These are phyloP conservation scores for Reinhardtius hippoglossoides DNA, from an alignment of 2,113 vertebrate genomes.

Conservation along the genomic window DNA sequence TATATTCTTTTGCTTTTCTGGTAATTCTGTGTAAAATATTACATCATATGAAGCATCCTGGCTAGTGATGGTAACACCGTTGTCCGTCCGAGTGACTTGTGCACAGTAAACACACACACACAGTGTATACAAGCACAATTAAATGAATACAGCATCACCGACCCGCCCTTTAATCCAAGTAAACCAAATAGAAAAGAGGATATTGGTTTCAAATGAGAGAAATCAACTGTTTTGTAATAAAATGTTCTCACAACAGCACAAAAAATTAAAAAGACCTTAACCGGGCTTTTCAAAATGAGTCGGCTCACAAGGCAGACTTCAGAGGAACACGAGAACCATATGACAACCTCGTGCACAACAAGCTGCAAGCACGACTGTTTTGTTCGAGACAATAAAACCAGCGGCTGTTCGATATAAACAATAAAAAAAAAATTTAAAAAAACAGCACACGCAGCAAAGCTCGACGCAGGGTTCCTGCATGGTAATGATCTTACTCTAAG, in stretches of 20 bases:
- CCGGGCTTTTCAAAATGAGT: slow-evolving; percentile 45
- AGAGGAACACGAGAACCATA: slow-evolving; percentile 23
- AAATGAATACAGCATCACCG: too few species aligned
- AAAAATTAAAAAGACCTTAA: slow-evolving; percentile 2
- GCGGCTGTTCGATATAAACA: slow-evolving; percentile 63
- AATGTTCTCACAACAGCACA: too few species aligned
- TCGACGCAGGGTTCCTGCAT: slow-evolving; percentile 57
- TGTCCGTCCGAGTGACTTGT: neutral
- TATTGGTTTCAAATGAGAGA: slow-evolving; percentile 17
- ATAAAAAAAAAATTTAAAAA: slow-evolving; percentile 52
- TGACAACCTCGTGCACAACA: slow-evolving; percentile 40
- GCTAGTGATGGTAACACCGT: too few species aligned
- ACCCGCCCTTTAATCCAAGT: too few species aligned
- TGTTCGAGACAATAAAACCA: slow-evolving; percentile 64
- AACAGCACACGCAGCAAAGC: slow-evolving; percentile 66
- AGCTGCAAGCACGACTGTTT: slow-evolving; percentile 25
- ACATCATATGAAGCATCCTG: neutral
- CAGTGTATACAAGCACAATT: too few species aligned
- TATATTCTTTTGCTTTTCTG: neutral
- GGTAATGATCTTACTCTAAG: slow-evolving; percentile 76
- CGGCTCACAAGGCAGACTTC: slow-evolving; percentile 24
- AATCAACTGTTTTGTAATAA: slow-evolving; percentile 21
- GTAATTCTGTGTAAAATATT: neutral
- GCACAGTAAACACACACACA: neutral
- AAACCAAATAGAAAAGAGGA: too few species aligned